Evolutionary conservation across 2,797 vertebrate genomes (phyloP).

Genomic region (Xiphorhynchus erythropygius): DNA sequence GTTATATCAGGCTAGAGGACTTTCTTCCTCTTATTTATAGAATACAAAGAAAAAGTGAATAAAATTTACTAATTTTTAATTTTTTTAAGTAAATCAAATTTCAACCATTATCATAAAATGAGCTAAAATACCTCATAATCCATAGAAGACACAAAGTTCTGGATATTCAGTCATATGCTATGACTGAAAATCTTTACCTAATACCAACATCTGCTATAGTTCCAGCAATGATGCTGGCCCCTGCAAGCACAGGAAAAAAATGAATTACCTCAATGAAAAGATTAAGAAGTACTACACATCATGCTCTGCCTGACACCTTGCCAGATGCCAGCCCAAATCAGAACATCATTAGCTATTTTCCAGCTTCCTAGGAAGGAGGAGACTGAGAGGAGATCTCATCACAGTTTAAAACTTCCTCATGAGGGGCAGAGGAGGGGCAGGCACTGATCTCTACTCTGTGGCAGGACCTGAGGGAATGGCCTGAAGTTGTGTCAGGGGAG

Average conservation of each 20-base stretch:
- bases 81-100: not conserved
- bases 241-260: not conserved
- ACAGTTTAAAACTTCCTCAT: not conserved
- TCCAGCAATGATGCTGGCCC: not conserved
- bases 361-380: not conserved
- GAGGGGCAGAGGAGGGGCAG: not conserved
- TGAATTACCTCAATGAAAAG: not conserved
- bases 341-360: slow-evolving; percentile 46
- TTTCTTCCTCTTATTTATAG: not conserved
- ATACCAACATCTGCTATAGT: not conserved
- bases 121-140: not conserved
- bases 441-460: not conserved
- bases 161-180: not conserved
- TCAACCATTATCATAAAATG: not conserved
- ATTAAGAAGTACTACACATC: not conserved
- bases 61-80: not conserved
- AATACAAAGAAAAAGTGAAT: not conserved
- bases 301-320: not conserved
- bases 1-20: not conserved
- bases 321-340: not conserved
- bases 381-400: not conserved
- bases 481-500: not conserved
- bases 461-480: not conserved
- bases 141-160: not conserved
- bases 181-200: not conserved